Conservation (phyloP, 2,797 vertebrate species). For the Crenuchus spilurus region DNA sequence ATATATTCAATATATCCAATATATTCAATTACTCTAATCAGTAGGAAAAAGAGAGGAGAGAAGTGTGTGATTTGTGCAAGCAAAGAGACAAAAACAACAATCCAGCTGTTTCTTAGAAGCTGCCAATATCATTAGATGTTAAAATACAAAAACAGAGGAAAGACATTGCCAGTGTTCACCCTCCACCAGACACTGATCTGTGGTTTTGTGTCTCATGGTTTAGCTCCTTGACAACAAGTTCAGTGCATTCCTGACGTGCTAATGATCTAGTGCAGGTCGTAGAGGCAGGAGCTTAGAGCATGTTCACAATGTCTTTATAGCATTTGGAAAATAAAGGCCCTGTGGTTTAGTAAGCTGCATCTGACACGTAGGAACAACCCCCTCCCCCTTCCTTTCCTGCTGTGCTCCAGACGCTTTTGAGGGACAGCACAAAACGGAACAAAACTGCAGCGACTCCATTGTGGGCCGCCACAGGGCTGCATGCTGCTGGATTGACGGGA, state of each 20-base stretch:
- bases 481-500: conserved; percentile 54
- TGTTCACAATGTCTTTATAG: conserved; percentile 33
- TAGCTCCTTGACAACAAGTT: conserved; percentile 4
- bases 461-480: conserved; percentile 43
- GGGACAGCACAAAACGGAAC: conserved; percentile 48
- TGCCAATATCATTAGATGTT: background rate
- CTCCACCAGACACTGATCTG: conserved; percentile 1
- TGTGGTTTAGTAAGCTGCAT: conserved; percentile 21
- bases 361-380: conserved; percentile 13
- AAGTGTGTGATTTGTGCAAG: too few species aligned
- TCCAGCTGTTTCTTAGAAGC: background rate
- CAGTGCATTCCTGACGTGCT: background rate
- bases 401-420: conserved; percentile 52
- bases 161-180: background rate
- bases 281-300: conserved; percentile 31
- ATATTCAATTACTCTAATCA: too few species aligned
- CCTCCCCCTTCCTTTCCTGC: background rate
- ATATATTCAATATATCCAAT: too few species aligned
- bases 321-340: conserved; percentile 22
- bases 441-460: conserved; percentile 54
- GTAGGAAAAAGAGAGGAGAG: too few species aligned
- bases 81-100: too few species aligned
- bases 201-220: conserved; percentile 12
- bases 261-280: background rate
- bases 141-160: background rate